Conservation (phyloP, 1,140 invertebrate species). For the Cecropterus lyciades region DNA sequence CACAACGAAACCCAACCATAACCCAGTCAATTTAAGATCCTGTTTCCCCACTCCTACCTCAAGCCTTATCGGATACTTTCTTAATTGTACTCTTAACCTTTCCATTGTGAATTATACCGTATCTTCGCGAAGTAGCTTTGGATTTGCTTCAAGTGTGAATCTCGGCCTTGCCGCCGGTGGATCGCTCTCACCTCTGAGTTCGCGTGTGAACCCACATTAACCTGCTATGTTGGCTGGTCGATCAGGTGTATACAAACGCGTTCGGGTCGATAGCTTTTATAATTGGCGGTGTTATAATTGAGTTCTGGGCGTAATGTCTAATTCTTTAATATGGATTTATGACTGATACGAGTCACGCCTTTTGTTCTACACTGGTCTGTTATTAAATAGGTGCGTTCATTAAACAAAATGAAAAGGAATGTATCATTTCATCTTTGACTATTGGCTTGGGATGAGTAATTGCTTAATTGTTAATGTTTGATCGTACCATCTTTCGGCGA, state of each 20-base stretch:
- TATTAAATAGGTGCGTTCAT: conserved; percentile 33
- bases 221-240: conserved; percentile 68
- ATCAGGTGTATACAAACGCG: conserved; percentile 67
- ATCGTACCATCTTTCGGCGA: neutral
- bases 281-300: conserved; percentile 65
- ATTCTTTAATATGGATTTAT: conserved; percentile 74
- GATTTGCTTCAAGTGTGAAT: conserved; percentile 55
- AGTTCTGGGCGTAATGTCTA: conserved; percentile 69
- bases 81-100: conserved; percentile 71
- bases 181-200: conserved; percentile 81
- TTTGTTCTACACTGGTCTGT: conserved; percentile 47
- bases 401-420: conserved; percentile 34
- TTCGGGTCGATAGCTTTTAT: conserved; percentile 63
- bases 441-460: conserved; percentile 12
- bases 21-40: conserved; percentile 50
- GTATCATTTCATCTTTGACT: conserved; percentile 18
- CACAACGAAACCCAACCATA: conserved; percentile 56
- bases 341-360: conserved; percentile 66
- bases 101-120: conserved; percentile 65
- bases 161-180: conserved; percentile 79
- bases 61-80: conserved; percentile 80
- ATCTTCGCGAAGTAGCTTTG: conserved; percentile 52
- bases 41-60: conserved; percentile 47
- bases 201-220: conserved; percentile 81
- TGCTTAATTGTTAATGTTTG: conserved; percentile 29